Conservation (phyloP, 2,113 vertebrate genomes). For the Rhipidura dahli region DNA sequence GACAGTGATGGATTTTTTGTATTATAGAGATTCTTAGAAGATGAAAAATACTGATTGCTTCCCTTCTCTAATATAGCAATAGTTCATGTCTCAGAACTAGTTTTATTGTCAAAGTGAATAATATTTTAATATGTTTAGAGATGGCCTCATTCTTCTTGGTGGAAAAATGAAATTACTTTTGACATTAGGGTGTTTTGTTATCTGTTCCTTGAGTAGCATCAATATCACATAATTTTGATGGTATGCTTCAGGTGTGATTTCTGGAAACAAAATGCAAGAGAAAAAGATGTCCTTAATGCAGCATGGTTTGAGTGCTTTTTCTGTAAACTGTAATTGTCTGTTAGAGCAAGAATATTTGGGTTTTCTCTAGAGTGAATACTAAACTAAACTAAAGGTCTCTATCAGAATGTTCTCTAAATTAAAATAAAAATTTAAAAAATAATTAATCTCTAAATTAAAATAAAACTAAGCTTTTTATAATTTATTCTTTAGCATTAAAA, state of each 20-base stretch:
- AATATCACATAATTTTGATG: constrained; percentile 54
- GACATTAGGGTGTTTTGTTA: constrained; percentile 68
- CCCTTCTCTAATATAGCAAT: constrained; percentile 70
- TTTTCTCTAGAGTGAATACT: neutral
- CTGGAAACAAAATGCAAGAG: constrained; percentile 9
- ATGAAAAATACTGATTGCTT: constrained; percentile 76
- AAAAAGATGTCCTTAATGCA: neutral
- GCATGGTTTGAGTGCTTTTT: neutral
- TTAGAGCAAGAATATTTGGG: neutral
- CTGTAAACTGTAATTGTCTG: neutral
- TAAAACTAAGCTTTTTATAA: neutral
- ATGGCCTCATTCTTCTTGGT: constrained; percentile 62
- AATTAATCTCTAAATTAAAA: neutral
- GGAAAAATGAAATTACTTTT: constrained; percentile 72
- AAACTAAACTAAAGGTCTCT: neutral
- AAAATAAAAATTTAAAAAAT: neutral
- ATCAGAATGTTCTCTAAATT: neutral
- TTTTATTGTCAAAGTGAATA: constrained; percentile 78
- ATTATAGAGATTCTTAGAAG: constrained; percentile 69
- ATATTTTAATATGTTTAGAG: constrained; percentile 80
- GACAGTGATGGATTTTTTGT: constrained; percentile 69
- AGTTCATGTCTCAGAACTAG: constrained; percentile 74
- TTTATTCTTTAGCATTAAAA: neutral
- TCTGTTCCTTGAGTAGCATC: constrained; percentile 58
- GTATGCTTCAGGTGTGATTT: constrained; percentile 35